Evolutionary conservation across 2,888 invertebrate genomes (phyloP).

Genomic region (Tiliacea aurago): DNA sequence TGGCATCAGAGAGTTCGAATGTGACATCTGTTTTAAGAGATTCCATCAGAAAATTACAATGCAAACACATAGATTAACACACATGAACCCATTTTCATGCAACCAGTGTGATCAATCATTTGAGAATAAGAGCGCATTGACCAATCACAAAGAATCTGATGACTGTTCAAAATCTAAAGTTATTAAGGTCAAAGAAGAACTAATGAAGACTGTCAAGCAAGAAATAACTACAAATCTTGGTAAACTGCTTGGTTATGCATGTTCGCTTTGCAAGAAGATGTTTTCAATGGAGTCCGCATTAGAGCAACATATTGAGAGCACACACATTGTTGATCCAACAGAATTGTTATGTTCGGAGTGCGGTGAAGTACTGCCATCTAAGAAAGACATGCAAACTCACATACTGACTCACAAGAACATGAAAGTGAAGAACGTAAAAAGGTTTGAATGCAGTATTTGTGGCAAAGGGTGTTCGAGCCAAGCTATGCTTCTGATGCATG

Average conservation of each 20-base stretch:
- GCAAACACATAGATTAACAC: constrained; percentile 87
- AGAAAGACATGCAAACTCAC: constrained; percentile 81
- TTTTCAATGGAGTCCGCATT: constrained; percentile 86
- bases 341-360: constrained; percentile 82
- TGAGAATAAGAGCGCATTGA: constrained; percentile 74
- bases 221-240: constrained; percentile 84
- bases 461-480: constrained; percentile 87
- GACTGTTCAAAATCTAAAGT: constrained; percentile 80
- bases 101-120: constrained; percentile 82
- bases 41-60: constrained; percentile 89
- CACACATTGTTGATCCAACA: constrained; percentile 81
- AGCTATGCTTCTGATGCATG: constrained; percentile 89
- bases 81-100: constrained; percentile 82
- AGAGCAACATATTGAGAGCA: constrained; percentile 84
- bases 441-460: constrained; percentile 86
- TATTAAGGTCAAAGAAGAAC: constrained; percentile 80
- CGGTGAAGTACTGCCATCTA: constrained; percentile 81
- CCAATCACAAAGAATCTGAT: constrained; percentile 76
- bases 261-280: constrained; percentile 87
- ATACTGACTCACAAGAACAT: constrained; percentile 76
- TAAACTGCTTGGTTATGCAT: constrained; percentile 84
- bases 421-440: constrained; percentile 76
- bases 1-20: constrained; percentile 85
- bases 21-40: constrained; percentile 85
- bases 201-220: constrained; percentile 86